Evolutionary conservation across 2,113 vertebrate genomes (phyloP), one percentile per base, ranked within the genome.

Genomic region (Sebastes fasciatus): DNA sequence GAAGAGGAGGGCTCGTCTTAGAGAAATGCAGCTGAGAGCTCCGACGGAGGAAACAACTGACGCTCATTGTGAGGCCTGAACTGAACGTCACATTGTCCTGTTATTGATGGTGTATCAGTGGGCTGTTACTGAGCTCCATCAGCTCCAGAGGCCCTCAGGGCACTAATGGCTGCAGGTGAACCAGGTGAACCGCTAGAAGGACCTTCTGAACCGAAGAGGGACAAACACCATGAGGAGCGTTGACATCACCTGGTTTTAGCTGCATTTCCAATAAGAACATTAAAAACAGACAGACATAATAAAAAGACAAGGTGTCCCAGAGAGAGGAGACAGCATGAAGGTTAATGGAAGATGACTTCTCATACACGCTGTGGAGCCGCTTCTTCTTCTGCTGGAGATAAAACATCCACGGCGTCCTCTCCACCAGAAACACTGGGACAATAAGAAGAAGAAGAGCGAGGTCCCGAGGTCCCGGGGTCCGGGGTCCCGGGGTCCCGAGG

Each of bases 141-240:
- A 57, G 63, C 75, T 60, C 77, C 51, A 26, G 10, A 7, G 6
- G 7, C 6, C 70, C 49, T 1, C 4, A 58, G 88, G 88, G 88
- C 89, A 81, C 91, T 92, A 88, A 91, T 89, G 82, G 87, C 83
- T 71, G 49, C 65, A 70, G 81, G 84, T 74, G 89, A 85, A 57
- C 54, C 65, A 70, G 81, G 84, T 74, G 89, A 85, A 57, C 54
- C 34, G 48, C 52, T 64, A 87, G 79, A 72, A 75, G 77, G 8
- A 26, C 8, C 71, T 43, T 9, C 16, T 21, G 82, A 21, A 26
- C 13, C 55, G 5, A 64, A 64, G 43, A 34, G 67, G 63, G 54
- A 46, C 26, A 74, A 34, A 34, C 34, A 1, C 51, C 4, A 14
- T 66, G 4, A 52, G 23, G 45, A 46, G 23, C 7, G 1, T 21